A percentile compares a stretch with the other conserved stretches of the same genome.
Evolutionary conservation across 2,888 invertebrate species (phyloP).

Genomic region (Mythimna lalbum): DNA sequence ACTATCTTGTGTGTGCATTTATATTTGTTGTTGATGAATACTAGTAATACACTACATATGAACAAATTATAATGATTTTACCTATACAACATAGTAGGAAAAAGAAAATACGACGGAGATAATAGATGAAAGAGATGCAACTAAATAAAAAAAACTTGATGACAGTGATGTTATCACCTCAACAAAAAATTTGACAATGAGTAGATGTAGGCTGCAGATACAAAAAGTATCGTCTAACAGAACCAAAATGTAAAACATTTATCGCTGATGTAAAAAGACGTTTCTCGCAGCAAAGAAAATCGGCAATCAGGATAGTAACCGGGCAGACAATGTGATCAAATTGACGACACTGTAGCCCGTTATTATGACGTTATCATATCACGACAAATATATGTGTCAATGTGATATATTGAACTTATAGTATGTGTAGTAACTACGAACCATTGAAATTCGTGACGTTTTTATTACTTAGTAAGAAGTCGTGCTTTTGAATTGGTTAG

Average conservation of each 20-base stretch:
- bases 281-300: neutral
- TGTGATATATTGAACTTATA: slow-evolving; percentile 37
- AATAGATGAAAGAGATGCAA: too few relatives aligned
- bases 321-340: neutral
- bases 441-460: slow-evolving; percentile 31
- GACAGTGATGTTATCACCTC: too few relatives aligned
- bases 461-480: slow-evolving; percentile 12
- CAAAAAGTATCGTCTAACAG: too few relatives aligned
- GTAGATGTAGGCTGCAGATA: too few relatives aligned
- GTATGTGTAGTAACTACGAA: slow-evolving; percentile 10
- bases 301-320: neutral
- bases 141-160: too few relatives aligned
- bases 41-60: neutral
- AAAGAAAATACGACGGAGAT: neutral
- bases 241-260: neutral
- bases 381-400: slow-evolving; percentile 41
- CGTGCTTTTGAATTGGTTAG: slow-evolving; percentile 35
- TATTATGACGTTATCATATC: neutral
- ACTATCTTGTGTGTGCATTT: slow-evolving; percentile 12
- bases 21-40: slow-evolving; percentile 1
- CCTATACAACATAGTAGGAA: neutral
- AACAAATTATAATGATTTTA: neutral
- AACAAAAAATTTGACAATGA: too few relatives aligned
- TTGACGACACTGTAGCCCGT: neutral
- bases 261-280: neutral